These are phyloP conservation scores for Crypturellus undulatus DNA, from an alignment of 2,113 vertebrate genomes.

Conservation along the genomic window DNA sequence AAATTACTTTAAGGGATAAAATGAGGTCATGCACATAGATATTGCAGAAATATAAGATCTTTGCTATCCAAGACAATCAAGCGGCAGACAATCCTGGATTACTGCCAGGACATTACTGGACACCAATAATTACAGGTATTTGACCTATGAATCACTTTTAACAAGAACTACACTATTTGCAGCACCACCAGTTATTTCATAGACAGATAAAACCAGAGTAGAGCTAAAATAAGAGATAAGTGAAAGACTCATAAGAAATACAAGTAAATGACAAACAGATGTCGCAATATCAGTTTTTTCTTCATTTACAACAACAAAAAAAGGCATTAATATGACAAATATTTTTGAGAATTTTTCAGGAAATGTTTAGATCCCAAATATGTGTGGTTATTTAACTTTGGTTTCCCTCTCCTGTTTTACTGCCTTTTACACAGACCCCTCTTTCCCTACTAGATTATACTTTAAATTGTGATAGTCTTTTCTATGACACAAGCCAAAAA, in stretches of 20 bases:
- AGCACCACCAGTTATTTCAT: not conserved
- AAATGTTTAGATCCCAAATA: not conserved
- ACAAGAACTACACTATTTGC: not conserved
- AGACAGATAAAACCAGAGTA: not conserved
- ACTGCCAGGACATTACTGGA: not conserved
- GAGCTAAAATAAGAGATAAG: not conserved
- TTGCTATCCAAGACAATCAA: not conserved
- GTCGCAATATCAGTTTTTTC: not conserved
- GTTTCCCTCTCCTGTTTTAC: too few relatives aligned
- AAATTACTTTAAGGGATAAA: not conserved
- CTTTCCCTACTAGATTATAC: not conserved
- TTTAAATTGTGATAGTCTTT: not conserved
- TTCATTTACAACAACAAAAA: not conserved
- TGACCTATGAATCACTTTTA: not conserved
- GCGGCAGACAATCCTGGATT: not conserved
- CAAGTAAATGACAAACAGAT: not conserved
- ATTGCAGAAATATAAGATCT: not conserved
- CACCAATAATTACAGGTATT: not conserved
- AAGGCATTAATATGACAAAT: not conserved
- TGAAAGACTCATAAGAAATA: not conserved
- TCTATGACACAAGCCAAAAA: not conserved
- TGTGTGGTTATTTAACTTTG: too few relatives aligned
- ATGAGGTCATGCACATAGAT: not conserved
- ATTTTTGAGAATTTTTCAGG: not conserved
- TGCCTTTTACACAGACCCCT: not conserved